Evolutionary conservation across 2,797 vertebrate species (phyloP).

Genomic region (Mormyrus proboscirostris): DNA sequence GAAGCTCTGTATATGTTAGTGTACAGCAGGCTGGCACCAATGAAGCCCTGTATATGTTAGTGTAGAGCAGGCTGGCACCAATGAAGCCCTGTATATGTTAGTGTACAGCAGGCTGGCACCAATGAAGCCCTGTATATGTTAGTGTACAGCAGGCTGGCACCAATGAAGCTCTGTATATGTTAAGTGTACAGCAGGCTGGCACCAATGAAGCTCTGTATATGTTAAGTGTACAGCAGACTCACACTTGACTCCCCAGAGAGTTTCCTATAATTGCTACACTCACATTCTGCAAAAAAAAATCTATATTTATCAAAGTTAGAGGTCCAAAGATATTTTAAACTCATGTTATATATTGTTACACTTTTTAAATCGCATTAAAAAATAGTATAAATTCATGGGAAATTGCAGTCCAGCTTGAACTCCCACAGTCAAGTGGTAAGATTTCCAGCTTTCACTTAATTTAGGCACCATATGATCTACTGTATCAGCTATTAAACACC

Average conservation of each 20-base stretch:
- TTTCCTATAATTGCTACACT: not conserved
- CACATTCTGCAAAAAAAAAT: not conserved
- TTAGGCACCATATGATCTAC: not conserved
- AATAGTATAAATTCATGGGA: not conserved
- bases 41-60: not conserved
- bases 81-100: not conserved
- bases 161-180: not conserved
- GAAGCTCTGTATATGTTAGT: too few species aligned
- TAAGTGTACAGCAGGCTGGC: not conserved
- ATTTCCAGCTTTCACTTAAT: not conserved
- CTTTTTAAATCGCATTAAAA: not conserved
- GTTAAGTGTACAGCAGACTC: not conserved
- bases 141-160: not conserved
- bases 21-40: not conserved
- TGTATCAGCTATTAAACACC: not conserved
- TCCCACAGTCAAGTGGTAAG: not conserved
- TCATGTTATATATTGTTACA: not conserved
- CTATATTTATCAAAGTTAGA: slow-evolving; percentile 1
- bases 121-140: not conserved
- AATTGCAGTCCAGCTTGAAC: not conserved
- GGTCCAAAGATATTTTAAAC: not conserved
- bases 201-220: not conserved
- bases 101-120: not conserved
- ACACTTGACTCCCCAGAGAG: not conserved
- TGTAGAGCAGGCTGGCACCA: not conserved